Evolutionary conservation across 2,888 invertebrate genomes (phyloP).

Genomic region (Melipona beecheii): DNA sequence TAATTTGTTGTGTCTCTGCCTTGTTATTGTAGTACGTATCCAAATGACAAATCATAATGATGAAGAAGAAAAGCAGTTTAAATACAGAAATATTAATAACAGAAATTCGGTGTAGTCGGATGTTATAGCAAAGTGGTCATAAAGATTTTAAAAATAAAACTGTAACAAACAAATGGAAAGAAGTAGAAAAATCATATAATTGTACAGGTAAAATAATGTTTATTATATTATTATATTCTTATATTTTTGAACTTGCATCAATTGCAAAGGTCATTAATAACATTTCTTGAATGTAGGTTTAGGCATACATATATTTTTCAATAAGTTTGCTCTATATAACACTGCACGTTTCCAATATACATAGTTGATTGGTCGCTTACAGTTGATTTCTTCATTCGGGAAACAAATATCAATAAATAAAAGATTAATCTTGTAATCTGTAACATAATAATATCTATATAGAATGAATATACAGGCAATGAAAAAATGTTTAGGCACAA

Average conservation of each 20-base stretch:
- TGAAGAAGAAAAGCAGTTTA: background rate
- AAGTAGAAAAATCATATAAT: background rate
- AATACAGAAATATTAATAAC: background rate
- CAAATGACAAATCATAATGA: background rate
- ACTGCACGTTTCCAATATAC: background rate
- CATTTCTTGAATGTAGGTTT: too few relatives aligned
- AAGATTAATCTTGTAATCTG: background rate
- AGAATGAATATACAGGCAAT: too few relatives aligned
- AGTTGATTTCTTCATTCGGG: background rate
- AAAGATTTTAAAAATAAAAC: background rate
- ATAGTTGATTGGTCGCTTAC: background rate
- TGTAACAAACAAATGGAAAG: background rate
- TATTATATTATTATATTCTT: background rate
- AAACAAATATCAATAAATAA: background rate
- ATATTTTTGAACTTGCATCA: background rate
- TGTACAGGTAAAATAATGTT: conserved; percentile 1
- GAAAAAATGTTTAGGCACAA: too few relatives aligned
- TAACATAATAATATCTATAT: too few relatives aligned
- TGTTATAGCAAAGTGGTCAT: background rate
- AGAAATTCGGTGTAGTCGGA: background rate
- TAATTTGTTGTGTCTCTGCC: background rate
- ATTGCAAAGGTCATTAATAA: too few relatives aligned
- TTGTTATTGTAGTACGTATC: background rate
- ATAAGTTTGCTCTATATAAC: background rate
- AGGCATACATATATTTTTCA: background rate